Conservation (phyloP, 2,797 vertebrate genomes). For the Falco cherrug region DNA sequence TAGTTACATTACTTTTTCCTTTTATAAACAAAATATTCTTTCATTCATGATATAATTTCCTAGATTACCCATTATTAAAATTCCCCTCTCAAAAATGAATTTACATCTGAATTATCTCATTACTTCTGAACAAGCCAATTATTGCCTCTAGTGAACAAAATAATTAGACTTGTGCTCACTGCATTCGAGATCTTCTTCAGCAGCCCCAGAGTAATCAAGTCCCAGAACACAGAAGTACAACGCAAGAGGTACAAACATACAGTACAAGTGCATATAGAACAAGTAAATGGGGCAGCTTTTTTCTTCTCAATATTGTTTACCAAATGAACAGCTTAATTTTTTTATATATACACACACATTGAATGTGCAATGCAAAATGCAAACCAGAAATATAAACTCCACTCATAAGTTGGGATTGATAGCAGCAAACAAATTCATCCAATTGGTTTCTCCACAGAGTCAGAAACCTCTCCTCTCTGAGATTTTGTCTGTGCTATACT, state of each 20-base stretch:
- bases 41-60: conserved; percentile 61
- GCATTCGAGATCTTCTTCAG: background rate
- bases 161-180: conserved; percentile 66
- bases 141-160: conserved; percentile 67
- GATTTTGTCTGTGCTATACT: background rate
- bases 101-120: conserved; percentile 78
- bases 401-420: background rate
- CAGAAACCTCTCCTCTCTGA: background rate
- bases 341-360: fast-evolving
- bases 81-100: conserved; percentile 69
- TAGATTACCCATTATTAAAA: conserved; percentile 77
- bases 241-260: background rate
- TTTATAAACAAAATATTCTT: conserved; percentile 62
- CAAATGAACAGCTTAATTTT: background rate
- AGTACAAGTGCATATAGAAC: background rate
- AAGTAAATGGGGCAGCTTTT: background rate
- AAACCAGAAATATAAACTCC: background rate
- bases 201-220: background rate
- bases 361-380: fast-evolving
- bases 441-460: background rate
- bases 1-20: conserved; percentile 30
- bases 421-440: background rate
- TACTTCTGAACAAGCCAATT: conserved; percentile 74
- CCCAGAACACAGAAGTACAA: background rate
- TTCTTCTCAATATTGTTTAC: background rate